Evolutionary conservation across 2,888 invertebrate genomes (phyloP).

Genomic region (Dolomedes plantarius): DNA sequence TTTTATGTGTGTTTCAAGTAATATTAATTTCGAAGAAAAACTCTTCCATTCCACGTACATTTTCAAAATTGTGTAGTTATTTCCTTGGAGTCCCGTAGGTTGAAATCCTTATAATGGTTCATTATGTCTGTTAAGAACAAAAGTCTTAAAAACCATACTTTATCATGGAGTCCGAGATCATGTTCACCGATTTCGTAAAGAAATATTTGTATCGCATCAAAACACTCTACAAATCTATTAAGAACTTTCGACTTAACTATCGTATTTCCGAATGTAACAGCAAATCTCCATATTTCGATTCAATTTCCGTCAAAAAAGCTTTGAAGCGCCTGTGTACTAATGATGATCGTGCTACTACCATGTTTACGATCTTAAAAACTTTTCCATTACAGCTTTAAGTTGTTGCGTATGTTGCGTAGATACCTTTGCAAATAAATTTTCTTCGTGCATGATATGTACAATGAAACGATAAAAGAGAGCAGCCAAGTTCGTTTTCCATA

Average conservation of each 20-base stretch:
- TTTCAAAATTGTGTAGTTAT: conserved; percentile 5
- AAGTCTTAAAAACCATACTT: neutral
- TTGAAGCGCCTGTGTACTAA: too few relatives aligned
- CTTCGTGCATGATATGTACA: neutral
- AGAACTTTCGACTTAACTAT: conserved; percentile 20
- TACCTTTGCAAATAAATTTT: neutral
- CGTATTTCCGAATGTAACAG: conserved; percentile 3
- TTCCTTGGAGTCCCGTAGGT: neutral
- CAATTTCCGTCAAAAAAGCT: neutral
- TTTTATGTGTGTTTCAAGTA: neutral
- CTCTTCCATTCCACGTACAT: conserved; percentile 12
- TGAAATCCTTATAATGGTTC: neutral
- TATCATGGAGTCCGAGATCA: neutral
- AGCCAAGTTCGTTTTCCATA: too few relatives aligned
- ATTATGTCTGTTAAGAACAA: conserved; percentile 18
- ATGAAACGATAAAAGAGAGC: neutral
- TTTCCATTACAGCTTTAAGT: neutral
- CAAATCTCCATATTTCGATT: conserved; percentile 15
- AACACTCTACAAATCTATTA: neutral
- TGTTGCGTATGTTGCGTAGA: too few relatives aligned
- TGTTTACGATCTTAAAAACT: too few relatives aligned
- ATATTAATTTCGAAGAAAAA: conserved; percentile 1
- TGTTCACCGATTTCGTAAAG: conserved; percentile 5
- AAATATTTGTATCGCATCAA: too few relatives aligned
- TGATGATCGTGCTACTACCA: too few relatives aligned